Evolutionary conservation across 2,113 vertebrate genomes (phyloP).

Genomic region (Aegotheles bennettii): DNA sequence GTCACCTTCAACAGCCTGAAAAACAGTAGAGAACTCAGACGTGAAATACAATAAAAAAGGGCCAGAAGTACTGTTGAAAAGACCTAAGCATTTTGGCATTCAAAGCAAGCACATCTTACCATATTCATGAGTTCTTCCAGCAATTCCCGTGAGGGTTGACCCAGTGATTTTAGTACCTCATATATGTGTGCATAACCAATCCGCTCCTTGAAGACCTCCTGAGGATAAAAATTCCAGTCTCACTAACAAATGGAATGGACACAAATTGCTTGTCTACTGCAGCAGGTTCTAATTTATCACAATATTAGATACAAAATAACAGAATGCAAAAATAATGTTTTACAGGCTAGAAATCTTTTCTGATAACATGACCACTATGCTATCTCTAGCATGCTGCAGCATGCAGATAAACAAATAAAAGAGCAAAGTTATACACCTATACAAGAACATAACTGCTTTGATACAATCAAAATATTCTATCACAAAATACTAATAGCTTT

Average conservation of each 20-base stretch:
- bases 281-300: not conserved
- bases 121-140: slow-evolving; percentile 99
- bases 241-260: not conserved
- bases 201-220: slow-evolving; percentile 99
- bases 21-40: slow-evolving; percentile 51
- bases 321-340: not conserved
- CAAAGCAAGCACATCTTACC: slow-evolving; percentile 74
- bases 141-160: slow-evolving; percentile 88
- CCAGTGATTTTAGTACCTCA: slow-evolving; percentile 91
- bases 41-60: not conserved
- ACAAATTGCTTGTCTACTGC: not conserved
- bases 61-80: not conserved
- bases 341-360: not conserved
- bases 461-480: not conserved
- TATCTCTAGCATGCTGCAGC: not conserved
- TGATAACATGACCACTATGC: not conserved
- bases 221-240: slow-evolving; percentile 19
- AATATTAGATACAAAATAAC: not conserved
- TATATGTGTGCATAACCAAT: slow-evolving; percentile 95
- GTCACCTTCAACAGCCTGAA: slow-evolving; percentile 94
- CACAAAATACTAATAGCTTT: not conserved
- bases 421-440: not conserved
- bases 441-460: not conserved
- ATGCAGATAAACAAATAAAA: not conserved
- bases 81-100: not conserved